These are phyloP conservation scores for Chelonoidis abingdonii DNA, from an alignment of 2,113 vertebrate species.

Conservation along the genomic window DNA sequence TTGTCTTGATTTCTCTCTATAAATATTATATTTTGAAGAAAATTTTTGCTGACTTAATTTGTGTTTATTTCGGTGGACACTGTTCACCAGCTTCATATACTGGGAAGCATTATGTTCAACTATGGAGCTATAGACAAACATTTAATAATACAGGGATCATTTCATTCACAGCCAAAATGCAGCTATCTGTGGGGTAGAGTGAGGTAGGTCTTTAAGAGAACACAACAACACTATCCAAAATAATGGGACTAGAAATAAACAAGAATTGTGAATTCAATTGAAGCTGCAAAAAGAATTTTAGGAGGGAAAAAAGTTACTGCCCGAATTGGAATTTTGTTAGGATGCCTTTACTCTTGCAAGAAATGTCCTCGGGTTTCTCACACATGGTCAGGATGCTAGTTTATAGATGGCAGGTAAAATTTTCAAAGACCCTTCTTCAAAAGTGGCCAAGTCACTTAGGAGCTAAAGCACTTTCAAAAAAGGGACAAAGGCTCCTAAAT, in stretches of 20 bases:
- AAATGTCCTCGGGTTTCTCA: neutral
- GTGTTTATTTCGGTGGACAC: constrained; percentile 1
- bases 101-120: neutral
- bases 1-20: neutral
- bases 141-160: neutral
- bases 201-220: neutral
- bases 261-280: neutral
- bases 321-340: neutral
- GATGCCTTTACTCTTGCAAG: neutral
- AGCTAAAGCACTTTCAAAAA: neutral
- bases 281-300: neutral
- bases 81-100: neutral
- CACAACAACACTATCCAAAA: neutral
- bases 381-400: neutral
- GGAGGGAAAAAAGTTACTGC: neutral
- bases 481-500: neutral
- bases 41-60: neutral
- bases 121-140: neutral
- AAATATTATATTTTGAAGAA: neutral
- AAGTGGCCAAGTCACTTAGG: neutral
- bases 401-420: neutral
- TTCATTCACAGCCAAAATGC: neutral
- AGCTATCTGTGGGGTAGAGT: neutral
- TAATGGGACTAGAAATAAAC: neutral
- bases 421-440: neutral